Conservation (phyloP, 2,888 invertebrate genomes). For the Leptinotarsa peninsularis region DNA sequence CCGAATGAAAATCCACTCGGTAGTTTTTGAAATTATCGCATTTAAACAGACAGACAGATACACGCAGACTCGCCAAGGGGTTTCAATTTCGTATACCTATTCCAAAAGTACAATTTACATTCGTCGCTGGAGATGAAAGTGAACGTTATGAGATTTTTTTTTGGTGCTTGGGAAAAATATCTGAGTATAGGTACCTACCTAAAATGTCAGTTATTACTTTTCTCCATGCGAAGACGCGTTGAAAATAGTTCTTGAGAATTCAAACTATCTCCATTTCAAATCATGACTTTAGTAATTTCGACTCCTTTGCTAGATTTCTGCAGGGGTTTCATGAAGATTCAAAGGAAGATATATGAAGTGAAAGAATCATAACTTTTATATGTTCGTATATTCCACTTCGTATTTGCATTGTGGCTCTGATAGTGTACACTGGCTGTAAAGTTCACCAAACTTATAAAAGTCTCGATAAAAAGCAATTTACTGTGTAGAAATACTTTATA, state of each 20-base stretch:
- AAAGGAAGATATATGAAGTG: neutral
- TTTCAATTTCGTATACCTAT: no score
- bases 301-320: neutral
- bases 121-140: no score
- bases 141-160: no score
- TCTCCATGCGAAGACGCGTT: no score
- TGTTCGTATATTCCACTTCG: neutral
- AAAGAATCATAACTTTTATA: constrained; percentile 4
- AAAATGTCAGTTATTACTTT: neutral
- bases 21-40: no score
- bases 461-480: constrained; percentile 8
- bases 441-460: constrained; percentile 12
- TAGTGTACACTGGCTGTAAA: constrained; percentile 3
- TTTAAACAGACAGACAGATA: no score
- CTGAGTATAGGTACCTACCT: no score
- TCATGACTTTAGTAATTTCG: neutral
- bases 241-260: neutral
- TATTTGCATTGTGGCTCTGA: neutral
- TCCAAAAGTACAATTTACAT: no score
- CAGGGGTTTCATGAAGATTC: neutral
- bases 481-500: constrained; percentile 23
- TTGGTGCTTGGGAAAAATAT: neutral
- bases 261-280: neutral
- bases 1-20: no score
- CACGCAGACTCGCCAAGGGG: no score